phyloP scores from a whole-genome alignment of 2,113 vertebrate species.

The Hiodon tergisus region DNA sequence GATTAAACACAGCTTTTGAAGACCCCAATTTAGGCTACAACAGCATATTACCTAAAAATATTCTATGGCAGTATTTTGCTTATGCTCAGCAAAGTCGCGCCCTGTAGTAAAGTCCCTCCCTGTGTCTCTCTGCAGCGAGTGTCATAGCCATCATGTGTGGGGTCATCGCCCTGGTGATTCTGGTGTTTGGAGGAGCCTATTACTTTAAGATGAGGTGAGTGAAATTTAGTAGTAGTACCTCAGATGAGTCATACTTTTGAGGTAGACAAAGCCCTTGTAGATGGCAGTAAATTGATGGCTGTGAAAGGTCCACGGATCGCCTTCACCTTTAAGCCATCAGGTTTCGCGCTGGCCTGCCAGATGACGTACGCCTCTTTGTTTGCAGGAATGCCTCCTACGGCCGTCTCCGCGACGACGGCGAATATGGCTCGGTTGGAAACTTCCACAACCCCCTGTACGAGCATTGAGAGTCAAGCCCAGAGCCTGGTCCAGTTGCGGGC shows the following conservation, averaged over 20 bases:
- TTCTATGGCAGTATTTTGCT: no score
- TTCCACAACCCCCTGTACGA: slow-evolving; percentile 88
- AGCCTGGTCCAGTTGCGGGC: neutral
- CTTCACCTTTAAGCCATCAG: neutral
- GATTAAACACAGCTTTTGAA: no score
- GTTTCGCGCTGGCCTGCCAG: no score
- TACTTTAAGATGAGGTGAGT: slow-evolving; percentile 51
- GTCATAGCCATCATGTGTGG: slow-evolving; percentile 35
- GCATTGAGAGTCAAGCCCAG: slow-evolving; percentile 55
- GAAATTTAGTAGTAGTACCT: neutral
- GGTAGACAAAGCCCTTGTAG: no score
- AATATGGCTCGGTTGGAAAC: slow-evolving; percentile 69
- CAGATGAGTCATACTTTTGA: no score
- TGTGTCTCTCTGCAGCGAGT: slow-evolving; percentile 36
- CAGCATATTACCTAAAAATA: no score
- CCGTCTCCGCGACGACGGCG: slow-evolving; percentile 66
- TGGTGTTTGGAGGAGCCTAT: slow-evolving; percentile 43
- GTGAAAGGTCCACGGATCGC: neutral
- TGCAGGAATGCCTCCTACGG: slow-evolving; percentile 74
- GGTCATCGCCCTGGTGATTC: slow-evolving; percentile 30
- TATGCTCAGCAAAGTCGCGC: no score
- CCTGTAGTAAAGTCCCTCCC: neutral
- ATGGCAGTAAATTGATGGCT: neutral
- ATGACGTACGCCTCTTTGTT: neutral
- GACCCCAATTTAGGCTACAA: no score